A percentile compares a stretch with the other conserved stretches of the same genome.
These are phyloP conservation scores for Hofmannophila pseudospretella DNA, from an alignment of 2,888 invertebrate species.

Conservation along the genomic window DNA sequence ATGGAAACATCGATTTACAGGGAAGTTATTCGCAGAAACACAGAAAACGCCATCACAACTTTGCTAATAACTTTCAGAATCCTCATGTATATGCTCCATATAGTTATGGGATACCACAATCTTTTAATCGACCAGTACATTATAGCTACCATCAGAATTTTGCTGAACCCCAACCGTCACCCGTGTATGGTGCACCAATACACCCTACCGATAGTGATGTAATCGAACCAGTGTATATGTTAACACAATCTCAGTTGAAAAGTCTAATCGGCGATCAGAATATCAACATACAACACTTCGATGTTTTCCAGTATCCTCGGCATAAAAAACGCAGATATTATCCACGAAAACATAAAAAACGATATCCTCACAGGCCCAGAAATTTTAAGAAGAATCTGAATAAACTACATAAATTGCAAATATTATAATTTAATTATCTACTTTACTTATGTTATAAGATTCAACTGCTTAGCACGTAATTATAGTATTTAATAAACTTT, in stretches of 20 bases:
- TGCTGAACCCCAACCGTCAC: constrained; percentile 1
- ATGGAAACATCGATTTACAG: constrained; percentile 24
- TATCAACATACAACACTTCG: constrained; percentile 58
- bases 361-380: constrained; percentile 30
- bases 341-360: constrained; percentile 28
- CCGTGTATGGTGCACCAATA: constrained; percentile 12
- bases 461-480: no score
- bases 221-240: constrained; percentile 58
- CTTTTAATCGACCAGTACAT: constrained; percentile 12
- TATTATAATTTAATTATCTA: constrained; percentile 10
- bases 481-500: no score
- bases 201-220: constrained; percentile 6
- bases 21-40: constrained; percentile 28
- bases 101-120: constrained; percentile 19
- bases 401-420: constrained; percentile 38
- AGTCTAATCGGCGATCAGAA: constrained; percentile 53
- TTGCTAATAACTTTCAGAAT: constrained; percentile 28
- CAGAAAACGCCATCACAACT: constrained; percentile 23
- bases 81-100: constrained; percentile 10
- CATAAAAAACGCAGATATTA: constrained; percentile 14
- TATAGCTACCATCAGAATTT: not conserved
- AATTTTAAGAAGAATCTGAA: constrained; percentile 42
- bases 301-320: constrained; percentile 46
- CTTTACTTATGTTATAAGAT: not conserved
- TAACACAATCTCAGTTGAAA: constrained; percentile 58